Percentiles rank a stretch among this genome's conserved stretches.
phyloP scores from a whole-genome alignment of 2,888 invertebrate species.

The Labia minor region DNA sequence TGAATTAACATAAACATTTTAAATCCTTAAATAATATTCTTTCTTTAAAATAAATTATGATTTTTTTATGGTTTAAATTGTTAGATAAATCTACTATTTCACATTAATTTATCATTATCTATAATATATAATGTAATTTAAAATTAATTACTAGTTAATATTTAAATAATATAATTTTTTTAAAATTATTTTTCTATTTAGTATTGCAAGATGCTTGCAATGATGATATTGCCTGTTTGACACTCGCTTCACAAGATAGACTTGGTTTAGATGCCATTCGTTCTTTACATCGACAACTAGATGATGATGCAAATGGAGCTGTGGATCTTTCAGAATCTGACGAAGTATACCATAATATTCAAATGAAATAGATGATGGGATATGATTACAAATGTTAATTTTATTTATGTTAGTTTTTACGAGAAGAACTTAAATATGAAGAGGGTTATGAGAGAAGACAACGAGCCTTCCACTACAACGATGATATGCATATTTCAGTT shows the following conservation, averaged over 20 bases:
- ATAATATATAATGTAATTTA: no score
- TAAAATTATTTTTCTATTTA: slow-evolving; percentile 25
- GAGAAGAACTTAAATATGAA: slow-evolving; percentile 92
- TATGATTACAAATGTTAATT: slow-evolving; percentile 14
- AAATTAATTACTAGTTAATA: no score
- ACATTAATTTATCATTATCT: no score
- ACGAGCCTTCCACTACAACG: slow-evolving; percentile 88
- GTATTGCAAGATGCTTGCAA: slow-evolving; percentile 42
- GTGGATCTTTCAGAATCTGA: slow-evolving; percentile 95
- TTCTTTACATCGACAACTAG: slow-evolving; percentile 83
- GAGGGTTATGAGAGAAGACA: slow-evolving; percentile 87
- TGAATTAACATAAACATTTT: no score
- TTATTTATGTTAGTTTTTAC: slow-evolving; percentile 62
- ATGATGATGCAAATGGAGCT: slow-evolving; percentile 96
- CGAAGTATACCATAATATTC: slow-evolving; percentile 57
- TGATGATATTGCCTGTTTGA: slow-evolving; percentile 66
- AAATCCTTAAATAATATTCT: no score
- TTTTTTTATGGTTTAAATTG: no score
- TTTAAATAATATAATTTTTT: no score
- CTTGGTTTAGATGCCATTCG: slow-evolving; percentile 87
- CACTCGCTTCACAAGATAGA: slow-evolving; percentile 61
- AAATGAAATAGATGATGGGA: no score
- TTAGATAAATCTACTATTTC: no score
- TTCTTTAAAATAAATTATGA: no score
- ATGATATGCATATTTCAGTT: slow-evolving; percentile 95